Evolutionary conservation across 2,113 vertebrate species (phyloP), one percentile per base, ranked within the genome.

Genomic region (Hoplias malabaricus): DNA sequence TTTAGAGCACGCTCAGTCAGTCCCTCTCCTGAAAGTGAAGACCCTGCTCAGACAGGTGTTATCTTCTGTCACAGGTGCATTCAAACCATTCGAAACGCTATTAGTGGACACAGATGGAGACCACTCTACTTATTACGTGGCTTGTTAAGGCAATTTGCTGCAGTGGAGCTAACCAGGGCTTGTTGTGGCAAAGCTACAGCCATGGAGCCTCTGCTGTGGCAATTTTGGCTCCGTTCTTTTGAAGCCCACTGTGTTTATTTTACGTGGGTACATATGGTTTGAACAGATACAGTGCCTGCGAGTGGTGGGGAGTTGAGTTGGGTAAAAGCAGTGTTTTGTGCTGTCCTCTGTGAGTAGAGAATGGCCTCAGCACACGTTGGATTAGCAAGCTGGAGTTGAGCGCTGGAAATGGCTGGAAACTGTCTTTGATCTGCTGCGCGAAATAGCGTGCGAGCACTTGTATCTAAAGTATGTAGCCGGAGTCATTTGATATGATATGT

Each of bases 401-500:
- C 70, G 42, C 13, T 54, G 43, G 53, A 53, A 71, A 53, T 54
- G 77, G 48, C 48, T 65, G 33, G 48, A 34, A 54, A 38, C 14
- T 48, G 31, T 71, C 77, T 78, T 78, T 65, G 50, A 72, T 71
- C 48, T 65, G 29, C 77, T 4, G 40, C 67, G 57, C 46, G 34
- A 77, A 67, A 48, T n/a, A 68, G 27, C 10, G 7, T 36, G 50
- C 40, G 70, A 61, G 84, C 81, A 75, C 81, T 79, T 83, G 84
- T 87, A 85, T 86, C 61, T 86, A 82, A 80, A 78, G 82, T 86
- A 79, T 84, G 75, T 85, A 71, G 53, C 73, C 76, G 83, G 78
- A 80, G 67, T 82, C 54, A 61, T 48, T 83, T 73, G 82, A 56
- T 69, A 84, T 56, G 71, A 88, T 87, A 87, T 89, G 85, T 92